Base-by-base conservation (phyloP, 30 jellyfish, hydroid and myxozoan species). In the Chrysaora quinquecirrha region DNA sequence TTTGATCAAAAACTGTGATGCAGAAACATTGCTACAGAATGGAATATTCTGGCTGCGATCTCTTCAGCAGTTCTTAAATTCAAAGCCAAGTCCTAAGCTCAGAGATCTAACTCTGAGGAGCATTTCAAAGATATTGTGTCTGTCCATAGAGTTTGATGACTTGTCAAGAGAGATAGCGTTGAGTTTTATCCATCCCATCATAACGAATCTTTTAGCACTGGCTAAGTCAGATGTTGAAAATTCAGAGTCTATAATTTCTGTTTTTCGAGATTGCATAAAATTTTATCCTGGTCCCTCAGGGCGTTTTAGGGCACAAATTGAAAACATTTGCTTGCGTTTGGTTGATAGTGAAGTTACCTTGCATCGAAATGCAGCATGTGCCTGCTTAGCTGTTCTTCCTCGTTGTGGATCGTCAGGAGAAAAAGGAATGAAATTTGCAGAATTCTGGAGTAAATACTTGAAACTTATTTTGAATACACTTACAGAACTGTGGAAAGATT, bases 271-370 rank as follows among this genome's bases (percentile, higher is more conserved):
- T 12, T 64, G 90, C 47, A 48, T 80, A 12, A 19, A 47, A 20
- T 60, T 62, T 68, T 80, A 80, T 24, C 90, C 90, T 25, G 90
- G 90, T 23, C 90, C 90, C 9, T 46, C 84, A 3, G 90, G 90
- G 10, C 47, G 83, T 6, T 80, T 80, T 34, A 48, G 90, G 52
- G 1, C 83, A 14, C 90, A 80, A 11, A 65, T 80, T 67, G 90
- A 80, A 31, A 43, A 68, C 72, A 35, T 28, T 9, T 64, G 90
- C 75, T 54, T 80, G 74, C 48, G 63, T 27, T n/a, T 47, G 21
- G 12, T 80, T 1, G 35, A 64, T 24, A 50, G 20, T 33, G 33
- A 49, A 25, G 31, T 33, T 0, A 72, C 65, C n/a, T 27, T 76
- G 7, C 64, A 65, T 34, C 49, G 56, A 50, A 1, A 28, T 6